A percentile compares a stretch with the other conserved stretches of the same genome.
Conservation (phyloP, 2,797 vertebrate species). For the Tympanoctomys barrerae region DNA sequence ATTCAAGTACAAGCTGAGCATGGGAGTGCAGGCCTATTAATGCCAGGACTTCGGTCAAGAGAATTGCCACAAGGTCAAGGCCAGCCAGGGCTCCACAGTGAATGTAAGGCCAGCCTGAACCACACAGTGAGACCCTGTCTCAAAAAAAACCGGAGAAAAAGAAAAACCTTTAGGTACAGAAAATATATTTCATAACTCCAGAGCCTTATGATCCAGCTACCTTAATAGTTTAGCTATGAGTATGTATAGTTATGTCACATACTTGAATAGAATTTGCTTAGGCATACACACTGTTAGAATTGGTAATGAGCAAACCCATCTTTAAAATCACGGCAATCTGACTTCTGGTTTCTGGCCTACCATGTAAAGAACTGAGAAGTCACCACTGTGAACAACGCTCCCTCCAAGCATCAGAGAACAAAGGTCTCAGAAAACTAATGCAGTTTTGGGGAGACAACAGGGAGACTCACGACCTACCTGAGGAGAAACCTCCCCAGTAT, state of each 20-base stretch:
- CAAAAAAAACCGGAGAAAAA: neutral
- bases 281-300: neutral
- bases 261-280: neutral
- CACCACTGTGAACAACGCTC: neutral
- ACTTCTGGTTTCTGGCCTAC: neutral
- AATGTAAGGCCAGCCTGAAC: neutral
- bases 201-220: neutral
- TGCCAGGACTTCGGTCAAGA: neutral
- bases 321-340: neutral
- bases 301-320: neutral
- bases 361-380: neutral
- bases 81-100: neutral
- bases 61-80: neutral
- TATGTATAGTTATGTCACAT: neutral
- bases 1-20: neutral
- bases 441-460: neutral
- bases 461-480: neutral
- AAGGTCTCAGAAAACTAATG: neutral
- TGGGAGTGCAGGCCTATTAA: neutral
- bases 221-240: conserved; percentile 2
- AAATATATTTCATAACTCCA: conserved; percentile 42
- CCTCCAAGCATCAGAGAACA: neutral
- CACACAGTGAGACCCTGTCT: neutral
- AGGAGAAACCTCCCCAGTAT: neutral
- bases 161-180: conserved; percentile 3